Percentiles rank a stretch among this genome's conserved stretches.
phyloP scores from a whole-genome alignment of 2,797 vertebrate species.

The Saguinus oedipus region DNA sequence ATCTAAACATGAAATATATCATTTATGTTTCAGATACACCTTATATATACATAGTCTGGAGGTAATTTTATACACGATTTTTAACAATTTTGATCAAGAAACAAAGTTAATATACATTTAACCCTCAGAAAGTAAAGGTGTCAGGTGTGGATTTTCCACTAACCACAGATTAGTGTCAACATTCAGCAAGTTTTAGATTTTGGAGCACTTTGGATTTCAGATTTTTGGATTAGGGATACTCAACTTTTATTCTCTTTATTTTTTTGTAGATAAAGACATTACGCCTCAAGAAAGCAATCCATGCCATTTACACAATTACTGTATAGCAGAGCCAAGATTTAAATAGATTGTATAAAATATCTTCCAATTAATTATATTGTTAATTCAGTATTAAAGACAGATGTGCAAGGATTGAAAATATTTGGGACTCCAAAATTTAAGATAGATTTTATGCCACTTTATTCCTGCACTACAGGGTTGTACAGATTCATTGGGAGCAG shows the following conservation, averaged over 20 bases:
- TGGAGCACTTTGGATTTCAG: neutral
- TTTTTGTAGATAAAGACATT: neutral
- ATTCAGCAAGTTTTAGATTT: neutral
- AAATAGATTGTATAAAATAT: neutral
- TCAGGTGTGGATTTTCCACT: neutral
- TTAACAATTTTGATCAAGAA: neutral
- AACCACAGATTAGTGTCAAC: too few relatives aligned
- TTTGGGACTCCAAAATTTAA: neutral
- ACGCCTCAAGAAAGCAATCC: neutral
- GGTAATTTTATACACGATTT: neutral
- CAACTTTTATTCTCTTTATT: neutral
- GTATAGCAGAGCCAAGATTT: neutral
- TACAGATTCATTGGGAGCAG: neutral
- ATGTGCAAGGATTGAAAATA: neutral
- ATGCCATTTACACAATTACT: neutral
- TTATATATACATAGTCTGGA: neutral
- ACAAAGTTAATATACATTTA: neutral
- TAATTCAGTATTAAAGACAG: neutral
- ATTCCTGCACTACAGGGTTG: neutral
- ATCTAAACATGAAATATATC: neutral
- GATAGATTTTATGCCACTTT: neutral
- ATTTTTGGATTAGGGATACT: neutral
- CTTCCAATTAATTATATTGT: neutral
- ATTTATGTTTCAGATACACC: neutral
- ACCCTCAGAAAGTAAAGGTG: neutral